These are phyloP conservation scores for Trichogramma evanescens DNA, from an alignment of 2,888 invertebrate species.

Conservation along the genomic window DNA sequence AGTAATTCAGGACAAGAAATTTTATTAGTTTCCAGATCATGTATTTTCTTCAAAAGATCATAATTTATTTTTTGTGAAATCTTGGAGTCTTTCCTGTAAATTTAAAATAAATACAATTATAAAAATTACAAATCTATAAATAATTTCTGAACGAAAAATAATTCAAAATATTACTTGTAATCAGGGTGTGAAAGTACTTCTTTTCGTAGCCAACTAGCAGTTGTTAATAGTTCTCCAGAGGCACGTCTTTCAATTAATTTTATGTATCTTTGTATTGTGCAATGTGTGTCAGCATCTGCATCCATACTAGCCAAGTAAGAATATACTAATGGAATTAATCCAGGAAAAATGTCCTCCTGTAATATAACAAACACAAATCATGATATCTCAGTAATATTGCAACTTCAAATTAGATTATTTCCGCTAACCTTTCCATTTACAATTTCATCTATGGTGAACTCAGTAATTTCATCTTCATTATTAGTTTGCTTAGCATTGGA, in stretches of 20 bases:
- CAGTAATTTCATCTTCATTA: constrained; percentile 55
- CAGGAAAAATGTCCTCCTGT: constrained; percentile 84
- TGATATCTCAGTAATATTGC: not conserved
- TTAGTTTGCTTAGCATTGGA: constrained; percentile 49
- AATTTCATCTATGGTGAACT: constrained; percentile 92
- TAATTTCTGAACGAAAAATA: not conserved
- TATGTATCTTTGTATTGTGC: constrained; percentile 93
- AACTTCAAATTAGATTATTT: not conserved
- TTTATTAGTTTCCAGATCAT: constrained; percentile 66
- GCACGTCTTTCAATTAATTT: constrained; percentile 83
- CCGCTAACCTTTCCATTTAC: constrained; percentile 75
- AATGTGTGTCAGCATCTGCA: constrained; percentile 96
- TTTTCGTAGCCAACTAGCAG: constrained; percentile 89
- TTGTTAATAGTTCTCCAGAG: constrained; percentile 83
- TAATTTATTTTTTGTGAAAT: constrained; percentile 85
- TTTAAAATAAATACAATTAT: constrained; percentile 22
- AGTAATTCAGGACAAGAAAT: constrained; percentile 68
- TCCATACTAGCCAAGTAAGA: constrained; percentile 92
- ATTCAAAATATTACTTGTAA: constrained; percentile 64
- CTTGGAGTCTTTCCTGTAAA: constrained; percentile 74
- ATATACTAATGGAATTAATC: constrained; percentile 87
- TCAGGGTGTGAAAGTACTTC: constrained; percentile 82
- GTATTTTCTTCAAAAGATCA: constrained; percentile 73
- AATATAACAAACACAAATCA: constrained; percentile 20
- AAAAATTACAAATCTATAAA: not conserved